phyloP scores from a whole-genome alignment of 2,888 invertebrate species.

The Drosophila borealis region DNA sequence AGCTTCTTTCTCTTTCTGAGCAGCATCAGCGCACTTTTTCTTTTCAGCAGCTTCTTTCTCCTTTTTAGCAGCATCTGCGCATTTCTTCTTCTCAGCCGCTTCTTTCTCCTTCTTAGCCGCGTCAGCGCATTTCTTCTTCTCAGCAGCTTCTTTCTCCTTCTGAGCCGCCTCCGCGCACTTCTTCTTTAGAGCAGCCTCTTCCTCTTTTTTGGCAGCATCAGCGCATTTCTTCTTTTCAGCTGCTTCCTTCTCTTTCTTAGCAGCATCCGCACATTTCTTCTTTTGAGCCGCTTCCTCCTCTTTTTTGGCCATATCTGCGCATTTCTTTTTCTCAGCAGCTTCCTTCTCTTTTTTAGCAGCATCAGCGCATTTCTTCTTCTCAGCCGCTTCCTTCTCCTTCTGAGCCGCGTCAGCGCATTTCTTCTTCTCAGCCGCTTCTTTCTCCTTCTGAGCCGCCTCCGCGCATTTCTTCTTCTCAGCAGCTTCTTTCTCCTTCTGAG shows the following conservation, averaged over 20 bases:
- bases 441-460: not conserved
- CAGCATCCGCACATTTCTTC: not conserved
- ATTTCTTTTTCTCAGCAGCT: not conserved
- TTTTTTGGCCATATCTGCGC: not conserved
- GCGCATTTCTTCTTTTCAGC: not conserved
- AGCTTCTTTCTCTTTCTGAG: not conserved
- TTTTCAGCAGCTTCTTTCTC: not conserved
- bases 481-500: not conserved
- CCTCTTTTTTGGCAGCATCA: not conserved
- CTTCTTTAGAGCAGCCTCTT: not conserved
- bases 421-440: not conserved
- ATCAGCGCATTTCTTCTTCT: slow-evolving; percentile 1
- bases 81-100: not conserved
- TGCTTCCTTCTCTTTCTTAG: not conserved
- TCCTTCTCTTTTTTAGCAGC: not conserved
- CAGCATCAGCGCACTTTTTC: not conserved
- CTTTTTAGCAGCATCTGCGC: not conserved
- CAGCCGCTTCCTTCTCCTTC: not conserved
- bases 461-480: not conserved
- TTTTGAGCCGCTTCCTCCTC: not conserved
- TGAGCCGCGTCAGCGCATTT: not conserved
- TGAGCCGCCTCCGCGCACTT: not conserved
- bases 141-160: slow-evolving; percentile 2
- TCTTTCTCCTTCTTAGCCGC: not conserved
- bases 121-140: not conserved